Percentiles rank a stretch among this genome's conserved stretches.
Conservation (phyloP, 1,140 invertebrate species). For the Zaprionus gabonicus region DNA sequence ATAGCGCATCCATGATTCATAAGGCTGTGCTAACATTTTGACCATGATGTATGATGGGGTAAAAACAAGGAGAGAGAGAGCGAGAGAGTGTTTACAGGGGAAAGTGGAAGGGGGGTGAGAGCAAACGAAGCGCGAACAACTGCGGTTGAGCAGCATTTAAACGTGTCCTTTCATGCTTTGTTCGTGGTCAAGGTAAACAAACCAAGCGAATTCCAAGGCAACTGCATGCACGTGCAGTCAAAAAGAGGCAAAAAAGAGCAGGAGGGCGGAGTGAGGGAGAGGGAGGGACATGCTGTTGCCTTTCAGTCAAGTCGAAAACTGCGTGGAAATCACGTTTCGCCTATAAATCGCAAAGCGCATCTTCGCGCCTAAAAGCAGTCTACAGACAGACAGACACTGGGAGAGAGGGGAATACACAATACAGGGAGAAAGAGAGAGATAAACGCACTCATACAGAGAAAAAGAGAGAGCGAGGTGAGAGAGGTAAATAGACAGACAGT, state of each 20-base stretch:
- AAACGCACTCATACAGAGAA: neutral
- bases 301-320: slow-evolving; percentile 22
- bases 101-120: no score
- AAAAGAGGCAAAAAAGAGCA: neutral
- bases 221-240: slow-evolving; percentile 35
- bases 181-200: slow-evolving; percentile 50
- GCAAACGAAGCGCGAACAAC: neutral
- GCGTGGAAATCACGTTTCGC: slow-evolving; percentile 50
- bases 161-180: slow-evolving; percentile 43
- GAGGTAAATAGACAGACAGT: neutral
- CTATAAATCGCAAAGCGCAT: slow-evolving; percentile 43
- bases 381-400: slow-evolving; percentile 15
- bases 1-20: slow-evolving; percentile 38
- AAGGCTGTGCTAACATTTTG: slow-evolving; percentile 27
- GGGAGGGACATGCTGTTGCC: neutral
- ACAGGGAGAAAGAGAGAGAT: neutral
- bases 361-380: slow-evolving; percentile 38
- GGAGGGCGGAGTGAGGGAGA: neutral
- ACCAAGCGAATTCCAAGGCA: slow-evolving; percentile 18
- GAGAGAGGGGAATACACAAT: neutral
- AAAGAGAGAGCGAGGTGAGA: neutral
- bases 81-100: neutral
- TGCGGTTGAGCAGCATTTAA: slow-evolving; percentile 41
- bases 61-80: neutral
- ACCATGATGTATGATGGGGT: slow-evolving; percentile 34